phyloP scores from a whole-genome alignment of 2,888 invertebrate genomes.

The Nemapogon koenigi region DNA sequence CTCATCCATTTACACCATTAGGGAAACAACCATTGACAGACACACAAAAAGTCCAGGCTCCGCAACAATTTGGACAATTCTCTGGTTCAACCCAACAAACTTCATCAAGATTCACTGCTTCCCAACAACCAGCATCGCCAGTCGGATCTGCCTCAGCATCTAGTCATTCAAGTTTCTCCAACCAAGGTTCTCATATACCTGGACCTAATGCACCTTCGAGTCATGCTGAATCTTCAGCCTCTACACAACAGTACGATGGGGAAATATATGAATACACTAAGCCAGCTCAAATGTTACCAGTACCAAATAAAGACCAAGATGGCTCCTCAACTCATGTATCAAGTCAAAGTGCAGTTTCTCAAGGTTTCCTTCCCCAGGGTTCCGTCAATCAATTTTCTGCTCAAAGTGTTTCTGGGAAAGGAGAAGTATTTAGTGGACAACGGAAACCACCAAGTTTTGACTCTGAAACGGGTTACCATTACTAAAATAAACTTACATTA shows the following conservation, averaged over 20 bases:
- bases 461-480: slow-evolving; percentile 43
- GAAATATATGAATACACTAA: slow-evolving; percentile 42
- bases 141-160: slow-evolving; percentile 5
- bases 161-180: slow-evolving; percentile 3
- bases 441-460: slow-evolving; percentile 42
- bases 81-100: slow-evolving; percentile 1
- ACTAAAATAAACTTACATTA: slow-evolving; percentile 25
- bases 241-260: slow-evolving; percentile 20
- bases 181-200: no score
- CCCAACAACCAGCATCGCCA: slow-evolving; percentile 8
- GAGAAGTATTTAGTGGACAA: slow-evolving; percentile 38
- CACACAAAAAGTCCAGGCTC: no score
- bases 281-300: slow-evolving; percentile 27
- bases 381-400: not conserved
- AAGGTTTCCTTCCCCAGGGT: slow-evolving; percentile 1
- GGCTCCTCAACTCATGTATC: not conserved
- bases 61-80: slow-evolving; percentile 1
- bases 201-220: no score
- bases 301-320: slow-evolving; percentile 10
- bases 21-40: no score
- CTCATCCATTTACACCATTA: no score
- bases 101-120: slow-evolving; percentile 18
- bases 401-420: slow-evolving; percentile 25
- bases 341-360: slow-evolving; percentile 1
- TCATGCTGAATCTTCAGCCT: not conserved